These are phyloP conservation scores for Drosophila merina DNA, from an alignment of 2,888 invertebrate species.

Conservation along the genomic window DNA sequence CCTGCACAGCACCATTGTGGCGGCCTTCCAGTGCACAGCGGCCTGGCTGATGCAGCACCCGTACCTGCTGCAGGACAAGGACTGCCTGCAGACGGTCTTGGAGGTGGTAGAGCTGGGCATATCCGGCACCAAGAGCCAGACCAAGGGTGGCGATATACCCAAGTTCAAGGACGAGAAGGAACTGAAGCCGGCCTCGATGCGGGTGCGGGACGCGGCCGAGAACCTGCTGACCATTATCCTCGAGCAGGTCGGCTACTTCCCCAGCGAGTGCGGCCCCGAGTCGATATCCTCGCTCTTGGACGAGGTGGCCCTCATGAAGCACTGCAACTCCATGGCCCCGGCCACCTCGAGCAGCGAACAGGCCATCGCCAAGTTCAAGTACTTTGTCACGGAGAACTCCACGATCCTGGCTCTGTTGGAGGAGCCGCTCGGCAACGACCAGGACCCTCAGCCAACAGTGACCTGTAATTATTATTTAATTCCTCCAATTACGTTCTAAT, in stretches of 20 bases:
- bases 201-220: slow-evolving; percentile 99
- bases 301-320: slow-evolving; percentile 92
- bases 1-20: slow-evolving; percentile 96
- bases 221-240: slow-evolving; percentile 94
- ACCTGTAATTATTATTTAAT: slow-evolving; percentile 83
- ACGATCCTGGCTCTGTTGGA: slow-evolving; percentile 95
- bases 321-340: slow-evolving; percentile 87
- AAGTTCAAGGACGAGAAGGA: slow-evolving; percentile 98
- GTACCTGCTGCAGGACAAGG: slow-evolving; percentile 94
- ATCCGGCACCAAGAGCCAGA: slow-evolving; percentile 95
- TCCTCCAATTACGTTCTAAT: not conserved
- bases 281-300: slow-evolving; percentile 94
- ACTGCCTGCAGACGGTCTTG: slow-evolving; percentile 95
- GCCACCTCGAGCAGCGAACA: slow-evolving; percentile 83
- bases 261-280: slow-evolving; percentile 92
- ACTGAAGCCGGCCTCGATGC: slow-evolving; percentile 97
- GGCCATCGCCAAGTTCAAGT: slow-evolving; percentile 90
- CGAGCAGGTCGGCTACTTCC: slow-evolving; percentile 95
- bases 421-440: slow-evolving; percentile 95
- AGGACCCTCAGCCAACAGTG: slow-evolving; percentile 97
- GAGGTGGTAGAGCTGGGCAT: slow-evolving; percentile 99
- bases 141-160: slow-evolving; percentile 94
- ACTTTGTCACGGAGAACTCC: slow-evolving; percentile 96
- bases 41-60: slow-evolving; percentile 97
- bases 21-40: slow-evolving; percentile 95